Conservation (phyloP, 23 tunicate species). For the Ascidia mentula region DNA sequence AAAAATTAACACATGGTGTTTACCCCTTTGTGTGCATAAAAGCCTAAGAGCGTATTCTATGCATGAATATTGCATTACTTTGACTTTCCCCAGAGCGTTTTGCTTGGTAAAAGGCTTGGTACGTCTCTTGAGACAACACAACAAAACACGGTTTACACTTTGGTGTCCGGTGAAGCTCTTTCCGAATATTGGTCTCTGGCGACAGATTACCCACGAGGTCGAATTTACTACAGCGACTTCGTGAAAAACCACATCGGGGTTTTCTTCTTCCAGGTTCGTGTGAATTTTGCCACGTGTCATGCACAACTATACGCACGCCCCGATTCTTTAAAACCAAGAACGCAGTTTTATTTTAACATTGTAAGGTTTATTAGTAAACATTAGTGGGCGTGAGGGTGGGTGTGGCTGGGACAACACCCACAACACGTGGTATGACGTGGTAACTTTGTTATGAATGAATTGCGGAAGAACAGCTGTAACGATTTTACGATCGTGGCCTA, state of each 20-base stretch:
- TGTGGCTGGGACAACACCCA: background rate
- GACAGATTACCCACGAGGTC: constrained; percentile 28
- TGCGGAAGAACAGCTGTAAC: background rate
- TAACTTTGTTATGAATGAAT: background rate
- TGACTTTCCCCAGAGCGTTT: background rate
- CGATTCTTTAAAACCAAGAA: too few relatives aligned
- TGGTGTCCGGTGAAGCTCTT: background rate
- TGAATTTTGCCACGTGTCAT: background rate
- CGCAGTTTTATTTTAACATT: too few relatives aligned
- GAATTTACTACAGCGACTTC: constrained; percentile 52
- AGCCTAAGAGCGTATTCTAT: too few relatives aligned
- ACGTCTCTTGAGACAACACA: background rate
- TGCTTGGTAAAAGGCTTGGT: background rate
- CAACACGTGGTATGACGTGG: background rate
- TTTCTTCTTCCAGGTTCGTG: constrained; percentile 40
- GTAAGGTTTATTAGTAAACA: too few relatives aligned
- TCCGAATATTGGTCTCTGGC: constrained; percentile 54
- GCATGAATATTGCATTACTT: too few relatives aligned
- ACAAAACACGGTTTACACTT: background rate
- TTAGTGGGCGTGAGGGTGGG: background rate
- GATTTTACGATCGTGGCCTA: too few relatives aligned
- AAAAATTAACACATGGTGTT: too few relatives aligned
- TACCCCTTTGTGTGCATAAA: too few relatives aligned
- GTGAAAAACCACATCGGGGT: constrained; percentile 35
- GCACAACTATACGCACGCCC: too few relatives aligned